Evolutionary conservation across 2,113 vertebrate genomes (phyloP).

Genomic region (Nannospalax galili): DNA sequence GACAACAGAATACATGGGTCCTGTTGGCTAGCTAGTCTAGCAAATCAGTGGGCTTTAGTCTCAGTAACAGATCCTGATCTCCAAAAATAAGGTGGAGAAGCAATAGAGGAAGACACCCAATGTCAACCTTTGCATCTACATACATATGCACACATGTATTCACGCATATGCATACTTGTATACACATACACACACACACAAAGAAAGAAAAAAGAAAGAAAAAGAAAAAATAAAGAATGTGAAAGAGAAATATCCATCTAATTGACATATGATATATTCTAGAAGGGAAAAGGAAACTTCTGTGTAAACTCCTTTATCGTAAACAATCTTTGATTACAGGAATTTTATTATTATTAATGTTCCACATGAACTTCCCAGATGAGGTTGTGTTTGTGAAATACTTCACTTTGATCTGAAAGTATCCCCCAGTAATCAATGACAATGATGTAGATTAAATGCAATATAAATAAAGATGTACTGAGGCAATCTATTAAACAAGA

Average conservation of each 20-base stretch:
- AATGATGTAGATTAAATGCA: background rate
- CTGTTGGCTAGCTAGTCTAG: background rate
- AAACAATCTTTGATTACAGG: background rate
- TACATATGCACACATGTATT: too few species aligned
- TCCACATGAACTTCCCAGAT: background rate
- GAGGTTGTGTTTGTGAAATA: background rate
- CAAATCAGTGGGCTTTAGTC: too few species aligned
- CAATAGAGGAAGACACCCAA: background rate
- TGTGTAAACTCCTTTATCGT: background rate
- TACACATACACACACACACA: too few species aligned
- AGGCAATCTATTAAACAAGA: slow-evolving; percentile 7
- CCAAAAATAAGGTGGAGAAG: background rate
- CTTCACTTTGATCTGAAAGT: slow-evolving; percentile 5
- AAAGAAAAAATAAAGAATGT: too few species aligned
- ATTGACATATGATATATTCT: background rate
- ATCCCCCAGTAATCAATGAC: background rate
- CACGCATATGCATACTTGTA: too few species aligned
- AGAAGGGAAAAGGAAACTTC: background rate
- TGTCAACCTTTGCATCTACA: background rate
- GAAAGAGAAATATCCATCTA: background rate
- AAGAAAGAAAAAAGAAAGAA: too few species aligned
- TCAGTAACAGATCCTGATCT: background rate
- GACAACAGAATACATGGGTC: background rate
- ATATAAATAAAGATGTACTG: background rate
- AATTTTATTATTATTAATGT: background rate